Evolutionary conservation across 2,797 vertebrate species (phyloP).

Genomic region (Sebastes taczanowskii): DNA sequence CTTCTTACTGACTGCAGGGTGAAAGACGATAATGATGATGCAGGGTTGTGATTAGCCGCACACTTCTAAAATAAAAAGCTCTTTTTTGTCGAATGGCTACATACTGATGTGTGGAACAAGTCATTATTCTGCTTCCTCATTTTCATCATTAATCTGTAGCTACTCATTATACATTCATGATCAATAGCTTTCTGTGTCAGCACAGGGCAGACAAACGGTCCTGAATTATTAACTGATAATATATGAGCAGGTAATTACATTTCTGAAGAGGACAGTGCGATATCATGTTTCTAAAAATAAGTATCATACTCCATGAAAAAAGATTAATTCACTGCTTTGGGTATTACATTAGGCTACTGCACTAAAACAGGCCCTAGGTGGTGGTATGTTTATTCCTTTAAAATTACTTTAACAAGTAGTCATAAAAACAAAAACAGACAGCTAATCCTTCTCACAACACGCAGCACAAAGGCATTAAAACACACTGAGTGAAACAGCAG

Average conservation of each 20-base stretch:
- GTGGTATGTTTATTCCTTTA: neutral
- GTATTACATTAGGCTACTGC: neutral
- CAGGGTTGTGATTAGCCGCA: neutral
- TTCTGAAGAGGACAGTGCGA: conserved; percentile 41
- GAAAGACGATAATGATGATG: neutral
- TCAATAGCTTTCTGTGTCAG: conserved; percentile 59
- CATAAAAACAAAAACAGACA: neutral
- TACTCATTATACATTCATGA: conserved; percentile 59
- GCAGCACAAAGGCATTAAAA: neutral
- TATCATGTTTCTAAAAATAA: conserved; percentile 61
- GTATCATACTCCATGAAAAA: neutral
- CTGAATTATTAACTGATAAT: conserved; percentile 73
- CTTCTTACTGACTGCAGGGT: neutral
- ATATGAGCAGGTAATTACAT: conserved; percentile 70
- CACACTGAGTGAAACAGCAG: neutral
- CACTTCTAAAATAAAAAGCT: neutral
- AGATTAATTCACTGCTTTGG: conserved; percentile 14
- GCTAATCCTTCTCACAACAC: neutral
- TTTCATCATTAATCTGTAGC: conserved; percentile 49
- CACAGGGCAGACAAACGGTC: conserved; percentile 42
- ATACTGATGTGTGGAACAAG: conserved; percentile 18
- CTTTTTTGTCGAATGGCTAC: neutral
- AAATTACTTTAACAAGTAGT: neutral
- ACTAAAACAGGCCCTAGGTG: neutral
- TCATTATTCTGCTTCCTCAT: conserved; percentile 24